Percentiles rank a stretch among this genome's conserved stretches.
Conservation (phyloP, 2,113 vertebrate species). For the Murina feae region DNA sequence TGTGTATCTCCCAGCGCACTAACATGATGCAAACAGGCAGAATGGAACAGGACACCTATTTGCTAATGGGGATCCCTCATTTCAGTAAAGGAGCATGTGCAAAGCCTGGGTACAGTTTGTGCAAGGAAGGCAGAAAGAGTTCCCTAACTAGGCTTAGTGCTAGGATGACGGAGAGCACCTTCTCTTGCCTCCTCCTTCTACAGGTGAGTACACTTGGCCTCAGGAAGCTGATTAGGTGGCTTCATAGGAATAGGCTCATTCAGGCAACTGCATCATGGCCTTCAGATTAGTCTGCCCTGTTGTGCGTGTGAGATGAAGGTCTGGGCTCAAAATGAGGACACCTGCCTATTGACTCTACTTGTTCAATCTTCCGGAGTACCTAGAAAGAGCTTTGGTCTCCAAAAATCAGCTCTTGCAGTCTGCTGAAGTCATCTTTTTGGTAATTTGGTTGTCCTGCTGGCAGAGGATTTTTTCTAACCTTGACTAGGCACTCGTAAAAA, state of each 20-base stretch:
- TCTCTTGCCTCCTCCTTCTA: not conserved
- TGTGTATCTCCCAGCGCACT: not conserved
- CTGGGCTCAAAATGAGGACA: not conserved
- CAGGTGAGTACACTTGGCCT: not conserved
- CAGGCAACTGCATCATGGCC: not conserved
- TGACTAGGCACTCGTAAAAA: not conserved
- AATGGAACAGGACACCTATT: not conserved
- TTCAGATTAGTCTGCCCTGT: not conserved
- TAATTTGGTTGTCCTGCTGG: not conserved
- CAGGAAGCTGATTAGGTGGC: not conserved
- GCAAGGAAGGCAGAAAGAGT: not conserved
- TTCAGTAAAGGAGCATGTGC: not conserved
- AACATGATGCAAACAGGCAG: not conserved
- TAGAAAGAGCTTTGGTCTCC: not conserved
- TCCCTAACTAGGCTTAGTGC: not conserved
- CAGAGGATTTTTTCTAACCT: not conserved
- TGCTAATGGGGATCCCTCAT: not conserved
- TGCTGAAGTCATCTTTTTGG: not conserved
- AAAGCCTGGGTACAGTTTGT: not conserved
- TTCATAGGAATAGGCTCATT: not conserved
- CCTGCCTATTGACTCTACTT: too few relatives aligned
- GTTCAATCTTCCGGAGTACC: too few relatives aligned
- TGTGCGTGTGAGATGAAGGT: not conserved
- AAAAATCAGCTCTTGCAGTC: not conserved
- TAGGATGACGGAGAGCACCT: not conserved